Base-by-base conservation (phyloP, 1,140 invertebrate genomes). In the Drosophila orena region DNA sequence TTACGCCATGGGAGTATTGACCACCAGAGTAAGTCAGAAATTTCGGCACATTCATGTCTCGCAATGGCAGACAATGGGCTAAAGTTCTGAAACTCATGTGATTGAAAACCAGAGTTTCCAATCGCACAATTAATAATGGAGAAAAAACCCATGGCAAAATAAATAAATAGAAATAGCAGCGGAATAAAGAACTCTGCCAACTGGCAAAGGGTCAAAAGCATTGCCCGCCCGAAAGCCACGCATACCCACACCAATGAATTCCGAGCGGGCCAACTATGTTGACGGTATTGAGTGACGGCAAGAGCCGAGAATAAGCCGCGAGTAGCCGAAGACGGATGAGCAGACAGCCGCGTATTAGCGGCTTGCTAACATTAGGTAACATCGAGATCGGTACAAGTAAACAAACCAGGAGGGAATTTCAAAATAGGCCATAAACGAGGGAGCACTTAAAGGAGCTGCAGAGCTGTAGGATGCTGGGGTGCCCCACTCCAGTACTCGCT, bases 1-100 rank as follows among this genome's bases (percentile, higher is more conserved):
- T 91, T 91, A 90, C 86, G 80, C 75, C 85, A 91, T 77, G 90
- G 90, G 90, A 91, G 90, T 91, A 91, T 91, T 91, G 90, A 91
- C 90, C 90, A 91, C 72, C 80, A 91, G 80, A 81, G 77, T 88
- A 90, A 86, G 80, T 91, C 90, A 78, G 64, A 86, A 85, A 90
- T 90, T 91, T 91, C 85, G 79, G 90, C 89, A 91, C 84, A 91
- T 91, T 91, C 90, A 91, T 69, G 79, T 75, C 73, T 40, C 70
- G 61, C 72, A 76, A 76, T 76, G 42, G 53, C 72, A 76, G 58
- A 90, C 89, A 91, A 91, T 83, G 81, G 89, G 71, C 65, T 62
- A 74, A 78, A 77, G 84, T 81, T 80, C 78, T 61, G 89, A 78
- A 76, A 60, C 75, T 81, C 66, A 59, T 83, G 77, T 84, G 84